Base-by-base conservation (phyloP, 2,888 invertebrate genomes). In the Caenorhabditis sinica region DNA sequence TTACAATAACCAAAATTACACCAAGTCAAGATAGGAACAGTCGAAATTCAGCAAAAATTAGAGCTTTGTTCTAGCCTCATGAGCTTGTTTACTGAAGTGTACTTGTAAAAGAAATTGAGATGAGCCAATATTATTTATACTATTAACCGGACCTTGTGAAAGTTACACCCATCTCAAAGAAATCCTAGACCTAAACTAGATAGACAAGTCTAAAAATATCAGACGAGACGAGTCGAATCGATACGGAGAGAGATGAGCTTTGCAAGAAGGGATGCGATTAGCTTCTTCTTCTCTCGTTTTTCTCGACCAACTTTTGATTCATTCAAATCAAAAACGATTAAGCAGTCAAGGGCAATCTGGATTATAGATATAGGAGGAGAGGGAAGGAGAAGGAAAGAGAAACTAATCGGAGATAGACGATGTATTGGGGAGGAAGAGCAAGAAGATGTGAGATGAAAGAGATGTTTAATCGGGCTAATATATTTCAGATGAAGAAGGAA, bases 391-490 rank as follows among this genome's bases (percentile, higher is more conserved):
- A 25, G n/a, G 30, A 20, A 65, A 56, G 43, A 63, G 63, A 45
- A 43, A 40, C 53, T 74, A 74, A 65, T 74, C 74, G 63, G 58
- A 58, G 71, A 51, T 20, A 43, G 61, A 15, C 36, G 36, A 61
- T 51, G 72, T 20, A 43, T 45, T 15, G 23, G n/a, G 49, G 43
- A 51, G 30, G 49, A 66, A 33, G 28, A 65, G 43, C n/a, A 40
- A 28, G 66, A 58, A 1, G 74, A 40, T 6, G 53, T 28, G 20
- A 30, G 43, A 36, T 43, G 51, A 61, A 28, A 30, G 33, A 53
- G 43, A 75, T 76, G 58, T 60, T 76, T 76, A 68, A 76, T 76
- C 76, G 76, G 49, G 76, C 68, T 68, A 68, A 76, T 75, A 75
- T 63, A 53, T 28, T 36, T 51, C 33, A 30, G 36, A 61, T 17